These are phyloP conservation scores for Anarrhichthys ocellatus DNA, from an alignment of 2,113 vertebrate species.

Conservation along the genomic window DNA sequence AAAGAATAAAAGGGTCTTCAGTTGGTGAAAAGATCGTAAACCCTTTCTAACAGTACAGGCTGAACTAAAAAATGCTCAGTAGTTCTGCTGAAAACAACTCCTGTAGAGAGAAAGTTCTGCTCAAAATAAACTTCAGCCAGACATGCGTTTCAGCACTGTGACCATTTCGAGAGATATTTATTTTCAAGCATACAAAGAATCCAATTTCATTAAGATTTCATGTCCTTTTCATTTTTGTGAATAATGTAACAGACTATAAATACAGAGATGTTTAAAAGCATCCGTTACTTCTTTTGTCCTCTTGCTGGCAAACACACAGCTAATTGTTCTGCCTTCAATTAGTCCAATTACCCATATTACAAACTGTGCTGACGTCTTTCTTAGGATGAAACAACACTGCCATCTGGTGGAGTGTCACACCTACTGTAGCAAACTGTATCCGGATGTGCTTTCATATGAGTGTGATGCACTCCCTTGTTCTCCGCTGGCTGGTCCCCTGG, in stretches of 20 bases:
- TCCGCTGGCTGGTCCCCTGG: background rate
- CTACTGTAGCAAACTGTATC: background rate
- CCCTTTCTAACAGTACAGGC: background rate
- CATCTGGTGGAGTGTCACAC: slow-evolving; percentile 20
- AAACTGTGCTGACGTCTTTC: background rate
- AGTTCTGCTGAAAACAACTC: background rate
- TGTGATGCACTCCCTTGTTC: background rate
- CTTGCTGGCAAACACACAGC: background rate
- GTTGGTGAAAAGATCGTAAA: background rate
- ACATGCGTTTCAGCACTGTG: background rate
- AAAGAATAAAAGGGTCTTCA: slow-evolving; percentile 11
- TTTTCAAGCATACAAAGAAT: background rate
- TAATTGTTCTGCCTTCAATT: background rate
- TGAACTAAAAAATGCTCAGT: background rate
- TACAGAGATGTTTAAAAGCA: background rate
- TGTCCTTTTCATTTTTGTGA: background rate
- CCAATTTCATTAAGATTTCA: background rate
- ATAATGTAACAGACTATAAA: slow-evolving; percentile 7
- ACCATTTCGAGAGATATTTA: background rate
- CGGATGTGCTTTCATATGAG: too few relatives aligned
- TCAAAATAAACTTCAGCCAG: background rate
- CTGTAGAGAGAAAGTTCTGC: background rate
- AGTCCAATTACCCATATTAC: background rate
- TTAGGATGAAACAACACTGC: slow-evolving; percentile 7
- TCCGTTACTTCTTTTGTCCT: slow-evolving; percentile 14